Base-by-base conservation (phyloP, 92 coral and sea anemone genomes). In the Paramuricea clavata region DNA sequence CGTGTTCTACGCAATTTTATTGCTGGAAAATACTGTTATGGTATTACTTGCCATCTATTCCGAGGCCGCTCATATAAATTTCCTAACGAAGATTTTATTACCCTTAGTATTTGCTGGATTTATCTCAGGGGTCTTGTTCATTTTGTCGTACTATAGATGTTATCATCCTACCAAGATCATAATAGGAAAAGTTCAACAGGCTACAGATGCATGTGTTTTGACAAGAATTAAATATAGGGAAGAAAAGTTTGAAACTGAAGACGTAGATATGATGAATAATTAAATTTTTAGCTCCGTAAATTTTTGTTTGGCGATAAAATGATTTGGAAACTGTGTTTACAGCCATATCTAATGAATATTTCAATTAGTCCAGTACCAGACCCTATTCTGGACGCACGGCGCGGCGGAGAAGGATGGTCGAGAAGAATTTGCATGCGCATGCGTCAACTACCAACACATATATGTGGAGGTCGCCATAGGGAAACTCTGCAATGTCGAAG, bases 71-170 rank as follows among this genome's bases (percentile, higher is more conserved):
- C 31, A 74, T 44, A 74, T 74, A 6, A 12, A 74, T 43, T 9
- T 41, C 31, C 57, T 74, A 52, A 15, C 56, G 22, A 41, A 74
- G 56, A 43, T 74, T 43, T 39, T 17, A 23, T 44, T 44, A 23
- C 59, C 59, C 5, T 74, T 44, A 44, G 64, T 74, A 31, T 44
- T 74, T 17, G 81, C 16, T 11, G 81, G 81, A 43, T 41, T 74
- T 41, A 25, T n/a, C 28, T 2, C 44, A 0, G 81, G 59, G 23
- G 39, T 44, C 8, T n/a, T 74, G 59, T 49, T 49, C 17, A 34
- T 41, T 25, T n/a, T 41, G 0, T 32, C 44, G 2, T 74, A 74
- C 59, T 74, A 74, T 30, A n/a, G 5, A 5, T 42, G 36, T n/a
- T 65, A 28, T 31, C 72, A 65, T 65, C 72, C 72, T 28, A 12